Conservation (phyloP, 2,113 vertebrate genomes). For the Coturnix japonica region DNA sequence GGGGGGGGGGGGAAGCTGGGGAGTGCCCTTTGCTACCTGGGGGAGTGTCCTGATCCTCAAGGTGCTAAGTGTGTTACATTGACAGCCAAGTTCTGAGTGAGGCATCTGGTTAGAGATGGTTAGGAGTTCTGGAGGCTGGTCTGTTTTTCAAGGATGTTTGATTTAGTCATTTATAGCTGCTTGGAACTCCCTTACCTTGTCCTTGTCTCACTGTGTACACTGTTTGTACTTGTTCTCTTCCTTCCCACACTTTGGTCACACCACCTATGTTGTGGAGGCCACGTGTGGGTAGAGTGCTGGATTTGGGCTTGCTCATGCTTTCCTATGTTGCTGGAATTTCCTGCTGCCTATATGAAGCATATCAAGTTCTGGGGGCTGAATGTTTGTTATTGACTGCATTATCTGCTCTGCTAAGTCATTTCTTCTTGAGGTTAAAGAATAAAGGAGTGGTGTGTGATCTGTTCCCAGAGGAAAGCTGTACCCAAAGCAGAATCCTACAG, state of each 20-base stretch:
- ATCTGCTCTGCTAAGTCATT: not conserved
- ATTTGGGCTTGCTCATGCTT: not conserved
- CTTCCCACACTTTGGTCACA: not conserved
- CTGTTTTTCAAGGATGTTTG: not conserved
- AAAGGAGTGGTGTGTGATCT: not conserved
- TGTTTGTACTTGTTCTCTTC: not conserved
- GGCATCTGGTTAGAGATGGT: not conserved
- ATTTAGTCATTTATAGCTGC: not conserved
- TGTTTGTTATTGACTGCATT: not conserved
- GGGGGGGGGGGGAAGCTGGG: not conserved
- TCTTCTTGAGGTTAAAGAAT: not conserved
- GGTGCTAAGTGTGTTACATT: not conserved
- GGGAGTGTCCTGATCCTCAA: not conserved
- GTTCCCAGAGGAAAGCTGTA: not conserved
- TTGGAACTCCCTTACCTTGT: not conserved
- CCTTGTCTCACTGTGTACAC: not conserved
- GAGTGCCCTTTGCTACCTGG: not conserved
- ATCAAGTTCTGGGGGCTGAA: not conserved
- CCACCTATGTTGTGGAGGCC: not conserved
- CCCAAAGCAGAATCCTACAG: not conserved
- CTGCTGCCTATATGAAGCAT: not conserved
- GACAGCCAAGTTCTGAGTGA: not conserved
- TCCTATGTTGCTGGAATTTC: not conserved
- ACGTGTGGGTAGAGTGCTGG: not conserved
- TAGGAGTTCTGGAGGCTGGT: not conserved